phyloP scores from a whole-genome alignment of 2,888 invertebrate genomes.

The Copidosoma aretas region DNA sequence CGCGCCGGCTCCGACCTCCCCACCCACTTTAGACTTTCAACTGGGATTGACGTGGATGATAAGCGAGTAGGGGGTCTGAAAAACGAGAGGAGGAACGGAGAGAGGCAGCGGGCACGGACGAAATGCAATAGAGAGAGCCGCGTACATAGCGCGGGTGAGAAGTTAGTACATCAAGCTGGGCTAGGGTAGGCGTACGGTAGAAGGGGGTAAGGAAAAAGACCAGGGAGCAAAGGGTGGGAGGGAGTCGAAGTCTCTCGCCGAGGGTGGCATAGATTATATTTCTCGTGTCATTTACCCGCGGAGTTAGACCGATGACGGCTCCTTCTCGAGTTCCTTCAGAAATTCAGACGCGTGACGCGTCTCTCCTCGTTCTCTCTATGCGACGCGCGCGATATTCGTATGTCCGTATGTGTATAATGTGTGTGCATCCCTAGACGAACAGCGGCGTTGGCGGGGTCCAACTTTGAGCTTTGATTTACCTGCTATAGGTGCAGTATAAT shows the following conservation, averaged over 20 bases:
- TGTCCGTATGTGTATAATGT: no score
- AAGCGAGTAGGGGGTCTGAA: conserved; percentile 18
- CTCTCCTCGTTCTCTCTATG: neutral
- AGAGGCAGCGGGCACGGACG: conserved; percentile 28
- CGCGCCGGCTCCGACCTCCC: conserved; percentile 12
- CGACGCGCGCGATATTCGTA: neutral
- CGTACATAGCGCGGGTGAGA: conserved; percentile 41
- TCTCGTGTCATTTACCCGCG: conserved; percentile 53
- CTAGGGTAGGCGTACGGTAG: neutral
- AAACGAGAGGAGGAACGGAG: neutral
- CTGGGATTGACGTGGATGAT: conserved; percentile 50
- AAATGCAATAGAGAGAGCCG: conserved; percentile 32
- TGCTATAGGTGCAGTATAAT: no score
- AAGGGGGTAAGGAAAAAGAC: neutral
- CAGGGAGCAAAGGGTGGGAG: conserved; percentile 6
- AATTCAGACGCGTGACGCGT: conserved; percentile 29
- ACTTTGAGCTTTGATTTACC: conserved; percentile 21
- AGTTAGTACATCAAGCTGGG: conserved; percentile 46
- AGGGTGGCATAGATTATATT: conserved; percentile 52
- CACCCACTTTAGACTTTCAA: conserved; percentile 40
- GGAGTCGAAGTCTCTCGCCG: conserved; percentile 29
- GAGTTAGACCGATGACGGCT: conserved; percentile 48
- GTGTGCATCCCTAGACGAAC: no score
- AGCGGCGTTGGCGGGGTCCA: no score
- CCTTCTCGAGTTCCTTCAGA: conserved; percentile 40